Base-by-base conservation (phyloP, 2,888 invertebrate species). In the Eristalinus aeneus region DNA sequence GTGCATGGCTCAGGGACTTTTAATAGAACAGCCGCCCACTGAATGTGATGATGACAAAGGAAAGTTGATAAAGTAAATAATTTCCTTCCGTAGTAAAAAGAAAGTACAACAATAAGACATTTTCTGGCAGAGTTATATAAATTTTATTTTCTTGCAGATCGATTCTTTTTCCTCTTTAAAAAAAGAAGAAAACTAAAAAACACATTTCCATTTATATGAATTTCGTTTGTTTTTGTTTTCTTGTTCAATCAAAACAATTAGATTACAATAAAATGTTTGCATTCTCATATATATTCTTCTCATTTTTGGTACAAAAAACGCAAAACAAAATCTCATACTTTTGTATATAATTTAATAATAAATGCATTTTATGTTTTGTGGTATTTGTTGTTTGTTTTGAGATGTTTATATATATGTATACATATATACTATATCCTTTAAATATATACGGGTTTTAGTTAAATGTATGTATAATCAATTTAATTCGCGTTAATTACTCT, bases 291-390 rank as follows among this genome's bases (percentile, higher is more conserved):
- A 27, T 60, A 39, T 46, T 23, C 56, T 23, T 74, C 76, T 61
- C 69, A 64, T 63, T 88, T 88, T 88, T 88, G 89, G 89, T 89
- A 89, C 88, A 89, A 89, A 89, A 89, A 80, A 89, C 87, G 87
- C 63, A 74, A 82, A 78, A 74, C 69, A 86, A 88, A 89, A 78
- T 87, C 58, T 78, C 67, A 10, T 58, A 53, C 58, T 31, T 56
- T 79, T 88, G 86, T 87, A 77, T 81, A 84, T 79, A 87, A 73
- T 87, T 82, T 83, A 64, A 88, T 85, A 86, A 81, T 88, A 81
- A 86, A 86, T 86, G 88, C 88, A 88, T 81, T 84, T 74, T 78
- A 73, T 75, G 69, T 85, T 81, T 85, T 81, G 68, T 85, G 89
- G 90, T 89, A 83, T 88, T 88, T 82, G 71, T 46, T 12, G 39